Evolutionary conservation across 2,797 vertebrate species (phyloP), one percentile per base, ranked within the genome.

Genomic region (Erpetoichthys calabaricus): DNA sequence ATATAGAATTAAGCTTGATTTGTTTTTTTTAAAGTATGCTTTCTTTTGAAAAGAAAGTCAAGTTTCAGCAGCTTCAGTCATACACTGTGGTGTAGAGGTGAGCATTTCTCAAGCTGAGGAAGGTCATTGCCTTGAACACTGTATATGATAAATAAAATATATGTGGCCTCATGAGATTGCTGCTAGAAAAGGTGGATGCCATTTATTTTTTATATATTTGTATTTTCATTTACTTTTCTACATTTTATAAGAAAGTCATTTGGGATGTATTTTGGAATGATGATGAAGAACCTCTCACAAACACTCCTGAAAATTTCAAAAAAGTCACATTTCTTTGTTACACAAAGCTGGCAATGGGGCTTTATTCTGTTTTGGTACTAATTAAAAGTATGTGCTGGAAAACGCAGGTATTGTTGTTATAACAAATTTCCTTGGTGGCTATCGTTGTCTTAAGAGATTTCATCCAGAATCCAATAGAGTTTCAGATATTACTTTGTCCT

Each of bases 41-140:
- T 25, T 25, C 25, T 25, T 25, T 25, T 25, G 25, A 25, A 25
- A 25, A 25, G 7, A 54, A 2, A 42, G 44, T 5, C 7, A 42
- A 6, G 8, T 53, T n/a, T 53, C 41, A 54, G 25, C 5, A 3
- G 10, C 8, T 54, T 6, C 4, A 8, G 53, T 54, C 44, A 42
- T 54, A 54, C 25, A 25, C 25, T 25, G 25, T 25, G 25, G 25
- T 43, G 9, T 54, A 42, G 53, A 54, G 41, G 53, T 54, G 53
- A 42, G 53, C 44, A 43, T 6, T 42, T 42, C 8, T 42, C 41
- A 42, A 7, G 6, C 53, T 42, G 53, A 54, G 53, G 42, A 54
- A 54, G 53, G 53, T 54, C 53, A 54, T 54, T 42, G 25, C 41
- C 53, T 54, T 54, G 53, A 54, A 54, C 53, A 54, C 44, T 7